A percentile compares a stretch with the other conserved stretches of the same genome.
phyloP scores from a whole-genome alignment of 2,888 invertebrate species.

The Osmoderma eremita region DNA sequence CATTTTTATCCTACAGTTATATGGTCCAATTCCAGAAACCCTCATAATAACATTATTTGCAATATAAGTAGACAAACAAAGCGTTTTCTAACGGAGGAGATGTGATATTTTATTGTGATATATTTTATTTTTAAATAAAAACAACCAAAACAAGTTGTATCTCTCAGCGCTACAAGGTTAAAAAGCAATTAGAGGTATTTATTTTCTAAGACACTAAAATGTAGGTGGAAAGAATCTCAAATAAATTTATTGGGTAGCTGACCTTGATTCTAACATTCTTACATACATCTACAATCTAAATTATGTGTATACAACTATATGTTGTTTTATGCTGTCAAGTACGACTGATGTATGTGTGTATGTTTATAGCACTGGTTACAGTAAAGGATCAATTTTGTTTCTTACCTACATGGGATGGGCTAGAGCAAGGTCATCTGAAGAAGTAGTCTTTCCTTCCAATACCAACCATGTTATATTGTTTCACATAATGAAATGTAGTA shows the following conservation, averaged over 20 bases:
- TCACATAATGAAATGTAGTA: not conserved
- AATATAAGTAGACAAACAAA: too few species aligned
- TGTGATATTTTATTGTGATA: too few species aligned
- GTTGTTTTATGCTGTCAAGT: conserved; percentile 16
- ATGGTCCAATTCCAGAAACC: too few species aligned
- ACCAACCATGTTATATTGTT: too few species aligned
- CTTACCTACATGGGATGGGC: conserved; percentile 30
- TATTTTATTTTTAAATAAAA: too few species aligned
- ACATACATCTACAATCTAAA: not conserved
- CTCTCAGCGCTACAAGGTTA: too few species aligned
- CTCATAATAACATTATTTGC: too few species aligned
- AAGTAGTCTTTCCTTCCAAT: not conserved
- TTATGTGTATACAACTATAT: conserved; percentile 6
- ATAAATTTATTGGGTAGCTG: conserved; percentile 3
- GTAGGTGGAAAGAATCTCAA: too few species aligned
- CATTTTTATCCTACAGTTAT: too few species aligned
- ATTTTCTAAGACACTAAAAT: not conserved
- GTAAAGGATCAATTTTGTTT: conserved; percentile 35
- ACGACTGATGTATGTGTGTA: conserved; percentile 19
- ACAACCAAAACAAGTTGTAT: too few species aligned
- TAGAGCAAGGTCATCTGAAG: conserved; percentile 29
- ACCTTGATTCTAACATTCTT: conserved; percentile 23
- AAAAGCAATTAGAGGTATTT: not conserved
- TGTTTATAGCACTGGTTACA: conserved; percentile 12
- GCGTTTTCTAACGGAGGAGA: too few species aligned